phyloP scores from a whole-genome alignment of 2,797 vertebrate genomes.

The Oreortyx pictus region DNA sequence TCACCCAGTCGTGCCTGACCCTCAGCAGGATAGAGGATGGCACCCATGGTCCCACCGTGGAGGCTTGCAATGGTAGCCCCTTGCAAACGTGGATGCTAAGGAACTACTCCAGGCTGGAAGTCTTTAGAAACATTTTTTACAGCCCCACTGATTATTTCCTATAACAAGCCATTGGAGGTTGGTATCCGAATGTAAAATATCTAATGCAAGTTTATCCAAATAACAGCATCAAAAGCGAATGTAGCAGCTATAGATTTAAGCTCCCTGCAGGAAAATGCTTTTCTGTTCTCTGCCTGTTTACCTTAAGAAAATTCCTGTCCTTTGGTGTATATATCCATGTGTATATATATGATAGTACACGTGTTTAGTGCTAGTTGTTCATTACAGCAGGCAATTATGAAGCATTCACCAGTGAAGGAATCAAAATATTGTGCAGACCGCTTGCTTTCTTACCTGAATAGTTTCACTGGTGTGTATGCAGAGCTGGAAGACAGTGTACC shows the following conservation, averaged over 20 bases:
- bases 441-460: accelerated
- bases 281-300: accelerated
- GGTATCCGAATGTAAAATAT: constrained; percentile 46
- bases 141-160: constrained; percentile 92
- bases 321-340: no score
- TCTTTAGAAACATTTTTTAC: constrained; percentile 90
- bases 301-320: not conserved
- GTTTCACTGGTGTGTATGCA: not conserved
- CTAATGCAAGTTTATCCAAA: not conserved
- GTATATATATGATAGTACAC: accelerated
- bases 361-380: not conserved
- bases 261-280: not conserved
- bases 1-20: constrained; percentile 94
- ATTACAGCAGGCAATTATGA: not conserved
- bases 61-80: constrained; percentile 86
- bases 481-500: accelerated
- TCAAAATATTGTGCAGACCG: not conserved
- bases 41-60: constrained; percentile 87
- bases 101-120: constrained; percentile 88
- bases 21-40: constrained; percentile 88
- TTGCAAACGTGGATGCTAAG: constrained; percentile 88
- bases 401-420: not conserved
- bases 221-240: not conserved
- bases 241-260: not conserved
- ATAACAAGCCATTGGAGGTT: constrained; percentile 79